Conservation (phyloP, 2,888 invertebrate genomes). For the Drosophila setosimentum region DNA sequence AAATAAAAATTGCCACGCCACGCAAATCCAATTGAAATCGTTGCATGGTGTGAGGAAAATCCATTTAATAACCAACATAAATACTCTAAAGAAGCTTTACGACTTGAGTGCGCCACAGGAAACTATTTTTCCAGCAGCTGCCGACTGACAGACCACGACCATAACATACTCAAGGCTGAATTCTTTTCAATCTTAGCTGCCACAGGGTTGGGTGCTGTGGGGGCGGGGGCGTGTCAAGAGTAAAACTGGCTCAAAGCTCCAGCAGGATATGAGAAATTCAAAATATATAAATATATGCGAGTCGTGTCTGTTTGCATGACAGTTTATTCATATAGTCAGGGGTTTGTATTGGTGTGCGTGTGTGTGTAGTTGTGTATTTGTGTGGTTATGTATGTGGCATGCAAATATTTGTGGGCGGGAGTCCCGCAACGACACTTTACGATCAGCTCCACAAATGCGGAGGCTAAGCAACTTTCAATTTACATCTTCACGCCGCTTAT, state of each 20-base stretch:
- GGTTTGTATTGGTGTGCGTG: background rate
- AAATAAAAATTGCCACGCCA: slow-evolving; percentile 55
- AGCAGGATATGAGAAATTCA: slow-evolving; percentile 34
- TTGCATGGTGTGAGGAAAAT: slow-evolving; percentile 68
- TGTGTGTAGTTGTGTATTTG: slow-evolving; percentile 6
- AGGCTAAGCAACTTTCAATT: slow-evolving; percentile 42
- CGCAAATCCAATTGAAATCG: slow-evolving; percentile 78
- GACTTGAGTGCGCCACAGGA: slow-evolving; percentile 72
- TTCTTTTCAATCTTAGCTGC: background rate
- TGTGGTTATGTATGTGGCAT: slow-evolving; percentile 32
- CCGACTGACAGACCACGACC: slow-evolving; percentile 20
- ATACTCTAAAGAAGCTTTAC: slow-evolving; percentile 77
- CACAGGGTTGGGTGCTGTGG: background rate
- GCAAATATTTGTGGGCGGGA: slow-evolving; percentile 58
- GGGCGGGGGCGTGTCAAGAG: slow-evolving; percentile 12
- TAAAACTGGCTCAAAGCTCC: slow-evolving; percentile 48
- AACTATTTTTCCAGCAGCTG: slow-evolving; percentile 53
- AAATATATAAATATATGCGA: slow-evolving; percentile 26
- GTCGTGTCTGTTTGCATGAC: slow-evolving; percentile 46
- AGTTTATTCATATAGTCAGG: slow-evolving; percentile 28
- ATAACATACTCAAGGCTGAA: slow-evolving; percentile 15
- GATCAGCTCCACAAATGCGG: slow-evolving; percentile 47
- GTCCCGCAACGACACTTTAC: slow-evolving; percentile 66
- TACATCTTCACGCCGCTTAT: slow-evolving; percentile 58
- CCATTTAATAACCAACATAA: slow-evolving; percentile 80